Evolutionary conservation across 2,797 vertebrate genomes (phyloP).

Genomic region (Sebastes glaucus): DNA sequence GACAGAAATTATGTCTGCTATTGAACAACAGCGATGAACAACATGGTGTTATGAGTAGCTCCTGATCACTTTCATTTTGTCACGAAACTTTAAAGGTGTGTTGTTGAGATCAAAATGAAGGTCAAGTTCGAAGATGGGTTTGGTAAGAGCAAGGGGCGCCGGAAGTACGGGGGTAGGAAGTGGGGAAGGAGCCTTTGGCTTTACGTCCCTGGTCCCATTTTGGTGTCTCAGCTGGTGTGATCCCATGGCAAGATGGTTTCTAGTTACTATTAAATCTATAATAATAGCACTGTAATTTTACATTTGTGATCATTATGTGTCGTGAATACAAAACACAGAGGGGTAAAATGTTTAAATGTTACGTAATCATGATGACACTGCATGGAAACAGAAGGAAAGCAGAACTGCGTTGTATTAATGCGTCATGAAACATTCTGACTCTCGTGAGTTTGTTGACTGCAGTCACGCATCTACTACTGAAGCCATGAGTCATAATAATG

Average conservation of each 20-base stretch:
- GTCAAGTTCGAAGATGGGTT: background rate
- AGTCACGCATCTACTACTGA: background rate
- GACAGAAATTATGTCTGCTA: too few relatives aligned
- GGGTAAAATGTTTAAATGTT: background rate
- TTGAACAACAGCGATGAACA: rapidly evolving
- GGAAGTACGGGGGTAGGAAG: too few relatives aligned
- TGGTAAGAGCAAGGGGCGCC: background rate
- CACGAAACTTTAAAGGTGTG: background rate
- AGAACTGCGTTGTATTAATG: background rate
- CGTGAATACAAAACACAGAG: background rate
- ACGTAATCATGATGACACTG: background rate
- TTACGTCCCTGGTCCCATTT: background rate
- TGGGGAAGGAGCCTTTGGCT: background rate
- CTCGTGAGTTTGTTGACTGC: background rate
- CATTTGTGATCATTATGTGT: background rate
- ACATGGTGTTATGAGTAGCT: too few relatives aligned
- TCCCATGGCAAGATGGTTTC: background rate
- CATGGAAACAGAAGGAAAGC: background rate
- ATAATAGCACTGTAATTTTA: background rate
- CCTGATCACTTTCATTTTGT: too few relatives aligned
- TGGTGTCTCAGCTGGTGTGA: background rate
- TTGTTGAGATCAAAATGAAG: background rate
- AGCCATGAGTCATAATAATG: background rate
- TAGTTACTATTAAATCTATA: background rate
- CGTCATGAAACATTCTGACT: background rate